Base-by-base conservation (phyloP, 2,888 invertebrate genomes). In the Plusia festucae region DNA sequence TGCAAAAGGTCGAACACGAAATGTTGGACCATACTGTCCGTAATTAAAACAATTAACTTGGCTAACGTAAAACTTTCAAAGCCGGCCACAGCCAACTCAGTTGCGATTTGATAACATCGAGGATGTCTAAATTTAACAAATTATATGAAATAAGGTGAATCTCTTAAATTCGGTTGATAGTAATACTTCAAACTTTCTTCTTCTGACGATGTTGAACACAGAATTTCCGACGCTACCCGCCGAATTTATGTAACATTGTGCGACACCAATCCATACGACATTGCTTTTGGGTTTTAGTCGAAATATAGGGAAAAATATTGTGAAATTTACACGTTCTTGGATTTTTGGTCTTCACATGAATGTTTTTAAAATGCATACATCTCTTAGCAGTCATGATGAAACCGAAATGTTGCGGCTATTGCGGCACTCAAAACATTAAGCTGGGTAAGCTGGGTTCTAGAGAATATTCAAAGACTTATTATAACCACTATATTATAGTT, bases 21-120 rank as follows among this genome's bases (percentile, higher is more conserved):
- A 70, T 65, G 64, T 76, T 73, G 64, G 63, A 59, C 51, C 70
- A 70, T 78, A 73, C 68, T 65, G 67, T 65, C 70, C 60, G 67
- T 74, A 79, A 79, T 78, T 74, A 74, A 58, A 70, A 73, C 67
- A 70, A 75, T 68, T 76, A 81, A 75, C 77, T 76, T 76, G 52
- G 27, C 57, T 66, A 64, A 70, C 69, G 40, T 55, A 68, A 55
- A 60, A 52, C 59, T 40, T 8, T 11, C 46, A 20, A 4, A 49
- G 60, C 46, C 49, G 20, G 30, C 55, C 15, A 24, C 60, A 34
- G 40, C 57, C 18, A 49, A 62, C 65, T 51, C 58, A 18, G 32
- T 32, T 70, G 32, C 16, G 51, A 58, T 74, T 65, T 63, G 62
- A 60, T 73, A 63, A 69, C 64, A 63, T 66, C 55, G 66, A 44